Base-by-base conservation (phyloP, 2,113 vertebrate species). In the Arenaria interpres region DNA sequence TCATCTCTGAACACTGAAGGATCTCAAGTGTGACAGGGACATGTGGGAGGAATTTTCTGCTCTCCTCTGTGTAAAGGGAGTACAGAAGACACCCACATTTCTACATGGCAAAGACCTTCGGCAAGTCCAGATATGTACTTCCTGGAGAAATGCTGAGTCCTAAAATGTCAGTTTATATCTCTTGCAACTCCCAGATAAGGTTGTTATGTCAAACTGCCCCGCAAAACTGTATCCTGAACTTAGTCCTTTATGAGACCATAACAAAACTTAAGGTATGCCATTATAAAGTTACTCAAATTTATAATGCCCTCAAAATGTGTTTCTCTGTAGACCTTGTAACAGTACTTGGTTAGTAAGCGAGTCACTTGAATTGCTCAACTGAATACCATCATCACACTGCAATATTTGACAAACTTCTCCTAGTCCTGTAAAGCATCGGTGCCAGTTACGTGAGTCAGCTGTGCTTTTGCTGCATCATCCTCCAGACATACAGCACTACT, bases 361-460 rank as follows among this genome's bases (percentile, higher is more conserved):
- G 74, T 67, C 89, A 93, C 24, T 35, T 62, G 32, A 88, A 82
- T 35, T 77, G 71, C 48, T 68, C 68, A 85, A 69, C 60, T 56
- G 89, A 90, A 37, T 28, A 60, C 51, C 75, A 88, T 84, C 53
- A 78, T 48, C 28, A 48, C 30, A 6, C 45, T 84, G 90, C 74
- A 88, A 43, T 48, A 77, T 69, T 63, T 78, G 60, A 81, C 62
- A 86, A 88, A 80, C 75, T 51, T 85, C 71, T 92, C 60, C 50
- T 68, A 12, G n/a, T 21, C 60, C 92, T 72, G 56, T 64, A 51
- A 45, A 74, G 62, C 7, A 50, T 4, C 5, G 0, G 25, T 90
- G 95, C 87, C 93, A 95, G 85, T 27, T 63, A 53, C 66, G 68
- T 95, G 91, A 95, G 90, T 90, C 90, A 93, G 91, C 85, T 76